Percentiles rank a stretch among this genome's conserved stretches.
Evolutionary conservation across 1,140 invertebrate genomes (phyloP).

Genomic region (Agrilus planipennis): DNA sequence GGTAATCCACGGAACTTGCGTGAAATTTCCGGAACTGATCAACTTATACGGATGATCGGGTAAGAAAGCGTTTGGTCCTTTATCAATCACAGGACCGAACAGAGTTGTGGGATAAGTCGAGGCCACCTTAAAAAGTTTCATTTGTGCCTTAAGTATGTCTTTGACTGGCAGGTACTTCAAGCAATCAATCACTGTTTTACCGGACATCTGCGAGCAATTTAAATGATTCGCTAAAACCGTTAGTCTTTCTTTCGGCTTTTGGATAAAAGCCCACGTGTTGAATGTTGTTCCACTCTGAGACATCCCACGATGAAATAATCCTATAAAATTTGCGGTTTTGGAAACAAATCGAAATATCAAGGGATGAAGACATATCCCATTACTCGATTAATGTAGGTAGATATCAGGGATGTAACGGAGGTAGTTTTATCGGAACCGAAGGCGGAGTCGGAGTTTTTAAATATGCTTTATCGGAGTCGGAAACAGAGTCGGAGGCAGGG

Average conservation of each 20-base stretch:
- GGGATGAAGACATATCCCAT: too few species aligned
- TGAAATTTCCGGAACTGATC: constrained; percentile 32
- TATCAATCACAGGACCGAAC: constrained; percentile 44
- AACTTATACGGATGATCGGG: constrained; percentile 42
- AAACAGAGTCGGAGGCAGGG: too few species aligned
- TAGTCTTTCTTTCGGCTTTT: constrained; percentile 45
- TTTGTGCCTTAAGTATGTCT: not conserved
- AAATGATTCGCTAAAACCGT: constrained; percentile 4
- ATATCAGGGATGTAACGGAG: too few species aligned
- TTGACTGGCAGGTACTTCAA: not conserved
- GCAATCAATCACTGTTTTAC: constrained; percentile 1
- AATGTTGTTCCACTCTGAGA: constrained; percentile 59
- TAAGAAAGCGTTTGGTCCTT: constrained; percentile 40
- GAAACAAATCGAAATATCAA: too few species aligned
- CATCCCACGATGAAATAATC: constrained; percentile 53
- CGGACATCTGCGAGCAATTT: not conserved
- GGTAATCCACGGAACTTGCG: constrained; percentile 8
- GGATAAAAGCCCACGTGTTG: constrained; percentile 44
- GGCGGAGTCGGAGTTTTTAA: too few species aligned
- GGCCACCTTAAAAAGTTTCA: not conserved
- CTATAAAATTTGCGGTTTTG: too few species aligned
- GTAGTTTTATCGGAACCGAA: too few species aligned
- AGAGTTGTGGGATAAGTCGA: constrained; percentile 40
- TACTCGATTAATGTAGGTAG: too few species aligned
- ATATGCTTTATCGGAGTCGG: too few species aligned